Evolutionary conservation across 1,140 invertebrate species (phyloP), one percentile per base, ranked within the genome.

Genomic region (Mycetomoellerius zeteki): DNA sequence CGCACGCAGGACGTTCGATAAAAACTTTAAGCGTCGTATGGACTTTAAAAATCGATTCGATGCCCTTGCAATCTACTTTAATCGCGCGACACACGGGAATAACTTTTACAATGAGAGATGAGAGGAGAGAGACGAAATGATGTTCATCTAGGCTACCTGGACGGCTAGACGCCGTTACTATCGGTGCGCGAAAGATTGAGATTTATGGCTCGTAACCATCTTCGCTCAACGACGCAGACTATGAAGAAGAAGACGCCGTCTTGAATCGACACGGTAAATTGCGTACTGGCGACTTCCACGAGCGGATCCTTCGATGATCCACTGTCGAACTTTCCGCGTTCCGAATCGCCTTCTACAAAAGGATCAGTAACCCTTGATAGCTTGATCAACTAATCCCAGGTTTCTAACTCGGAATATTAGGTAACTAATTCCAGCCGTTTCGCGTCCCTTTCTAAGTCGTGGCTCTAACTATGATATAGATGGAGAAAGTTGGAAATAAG

Each of bases 151-250:
- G 24, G 62, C 21, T 58, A 69, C n/a, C 30, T 81, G 77, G 54
- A 33, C 14, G 43, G 47, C 27, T 73, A 86, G 47, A 73, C 77
- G 82, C 27, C n/a, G 10, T 86, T 82, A 65, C 24, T 24, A 52
- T 12, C 58, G 8, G 2, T 43, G 37, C 33, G 14, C 12, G 27
- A 33, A 43, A n/a, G 37, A 76, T 84, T 69, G 37, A 76, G 86
- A 76, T 85, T 87, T 87, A 85, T 58, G n/a, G 33, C n/a, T 75
- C 43, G 43, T 69, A 86, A 78, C 54, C 50, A 84, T 12, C 43
- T 64, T 58, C n/a, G 80, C 50, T 16, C 33, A 82, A 82, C 47
- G 60, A 24, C 27, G 12, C 52, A 21, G 27, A 54, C 50, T 52
- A 50, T n/a, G 24, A 24, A 43, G 43, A 54, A 50, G 21, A 27